These are phyloP conservation scores for Columbina picui DNA, from an alignment of 2,113 vertebrate species.

Conservation along the genomic window DNA sequence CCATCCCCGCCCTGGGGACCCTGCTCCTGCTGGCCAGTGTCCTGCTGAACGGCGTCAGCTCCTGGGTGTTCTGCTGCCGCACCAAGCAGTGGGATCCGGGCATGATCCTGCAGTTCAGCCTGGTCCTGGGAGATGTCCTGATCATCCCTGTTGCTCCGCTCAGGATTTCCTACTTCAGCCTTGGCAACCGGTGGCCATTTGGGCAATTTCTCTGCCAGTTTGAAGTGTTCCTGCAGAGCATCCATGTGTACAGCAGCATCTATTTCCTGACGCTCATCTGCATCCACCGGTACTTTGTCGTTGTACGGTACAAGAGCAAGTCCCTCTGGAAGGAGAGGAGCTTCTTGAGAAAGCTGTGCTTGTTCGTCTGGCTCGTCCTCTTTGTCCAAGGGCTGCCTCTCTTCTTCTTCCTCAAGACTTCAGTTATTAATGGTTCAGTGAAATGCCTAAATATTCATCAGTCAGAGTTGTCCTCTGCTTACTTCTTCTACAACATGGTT, in stretches of 20 bases:
- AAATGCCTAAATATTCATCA: constrained; percentile 76
- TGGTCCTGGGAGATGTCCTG: constrained; percentile 74
- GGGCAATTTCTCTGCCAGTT: constrained; percentile 71
- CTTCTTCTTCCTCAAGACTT: constrained; percentile 58
- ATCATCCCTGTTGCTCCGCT: constrained; percentile 64
- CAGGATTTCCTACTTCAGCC: constrained; percentile 59
- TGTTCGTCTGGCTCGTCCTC: constrained; percentile 64
- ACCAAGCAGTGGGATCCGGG: constrained; percentile 72
- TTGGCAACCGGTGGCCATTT: constrained; percentile 65
- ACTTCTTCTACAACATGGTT: constrained; percentile 65
- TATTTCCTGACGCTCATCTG: constrained; percentile 78
- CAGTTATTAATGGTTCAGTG: neutral
- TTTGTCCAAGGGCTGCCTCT: constrained; percentile 50
- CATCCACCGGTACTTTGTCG: constrained; percentile 67
- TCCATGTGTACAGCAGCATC: constrained; percentile 74
- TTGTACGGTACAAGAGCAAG: constrained; percentile 67
- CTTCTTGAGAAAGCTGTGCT: constrained; percentile 72
- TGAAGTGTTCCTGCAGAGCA: constrained; percentile 66
- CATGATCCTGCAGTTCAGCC: constrained; percentile 76
- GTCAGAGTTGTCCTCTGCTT: neutral
- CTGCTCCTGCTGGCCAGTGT: constrained; percentile 72
- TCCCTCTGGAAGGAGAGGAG: constrained; percentile 60
- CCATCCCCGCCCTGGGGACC: constrained; percentile 55
- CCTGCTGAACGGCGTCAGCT: constrained; percentile 68
- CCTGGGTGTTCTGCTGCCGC: constrained; percentile 76